These are phyloP conservation scores for Hepsetus odoe DNA, from an alignment of 2,113 vertebrate genomes.

Conservation along the genomic window DNA sequence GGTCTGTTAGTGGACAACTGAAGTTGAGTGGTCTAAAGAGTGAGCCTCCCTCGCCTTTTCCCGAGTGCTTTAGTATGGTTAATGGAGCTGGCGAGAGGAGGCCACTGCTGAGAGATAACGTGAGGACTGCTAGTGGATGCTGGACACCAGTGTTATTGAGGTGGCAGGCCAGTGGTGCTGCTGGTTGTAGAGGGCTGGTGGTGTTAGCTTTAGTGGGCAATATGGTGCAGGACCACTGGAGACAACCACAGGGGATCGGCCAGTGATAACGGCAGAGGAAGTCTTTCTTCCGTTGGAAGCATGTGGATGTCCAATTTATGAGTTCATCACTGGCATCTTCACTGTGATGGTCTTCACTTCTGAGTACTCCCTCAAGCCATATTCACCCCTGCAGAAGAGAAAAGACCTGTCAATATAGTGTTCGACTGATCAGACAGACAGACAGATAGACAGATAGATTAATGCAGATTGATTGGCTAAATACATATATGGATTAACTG, in stretches of 20 bases:
- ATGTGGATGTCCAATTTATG: constrained; percentile 73
- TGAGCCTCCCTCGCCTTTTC: constrained; percentile 61
- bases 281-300: constrained; percentile 56
- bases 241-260: constrained; percentile 56
- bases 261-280: constrained; percentile 61
- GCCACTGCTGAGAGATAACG: constrained; percentile 48
- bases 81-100: constrained; percentile 66
- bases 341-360: constrained; percentile 98
- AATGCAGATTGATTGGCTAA: no score
- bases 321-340: constrained; percentile 93
- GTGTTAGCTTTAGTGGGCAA: constrained; percentile 51
- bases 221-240: constrained; percentile 49
- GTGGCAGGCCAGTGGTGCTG: constrained; percentile 44
- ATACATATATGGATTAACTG: no score
- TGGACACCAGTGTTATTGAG: constrained; percentile 26
- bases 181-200: constrained; percentile 51
- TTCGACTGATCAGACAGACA: background rate
- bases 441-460: background rate
- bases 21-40: constrained; percentile 36
- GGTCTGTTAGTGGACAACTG: constrained; percentile 50
- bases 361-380: constrained; percentile 92
- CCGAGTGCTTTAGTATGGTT: constrained; percentile 80
- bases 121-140: constrained; percentile 52
- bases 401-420: background rate
- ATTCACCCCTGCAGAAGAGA: constrained; percentile 84